Percentiles rank a stretch among this genome's conserved stretches.
phyloP scores from a whole-genome alignment of 2,888 invertebrate genomes.

The Labia minor region DNA sequence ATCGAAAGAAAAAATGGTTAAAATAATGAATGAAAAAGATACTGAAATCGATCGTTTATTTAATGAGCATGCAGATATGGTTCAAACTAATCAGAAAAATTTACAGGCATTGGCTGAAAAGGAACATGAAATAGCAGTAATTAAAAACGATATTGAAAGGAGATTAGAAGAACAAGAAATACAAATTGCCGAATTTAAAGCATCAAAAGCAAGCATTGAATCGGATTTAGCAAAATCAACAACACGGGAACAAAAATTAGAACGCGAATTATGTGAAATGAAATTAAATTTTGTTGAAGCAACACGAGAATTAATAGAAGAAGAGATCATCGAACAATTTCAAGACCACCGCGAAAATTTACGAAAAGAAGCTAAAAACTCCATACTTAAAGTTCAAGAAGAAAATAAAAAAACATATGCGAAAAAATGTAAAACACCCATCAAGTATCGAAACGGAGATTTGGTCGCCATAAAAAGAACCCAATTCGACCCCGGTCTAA shows the following conservation, averaged over 20 bases:
- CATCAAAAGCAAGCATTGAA: not conserved
- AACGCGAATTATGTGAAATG: slow-evolving; percentile 1
- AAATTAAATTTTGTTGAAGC: not conserved
- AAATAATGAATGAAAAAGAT: not conserved
- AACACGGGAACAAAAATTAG: not conserved
- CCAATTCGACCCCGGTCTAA: no score
- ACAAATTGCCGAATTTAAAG: not conserved
- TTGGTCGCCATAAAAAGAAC: no score
- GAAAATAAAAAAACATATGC: no score
- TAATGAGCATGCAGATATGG: not conserved
- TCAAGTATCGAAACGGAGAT: no score
- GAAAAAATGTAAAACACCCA: no score
- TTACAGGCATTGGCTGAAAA: not conserved
- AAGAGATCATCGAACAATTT: no score
- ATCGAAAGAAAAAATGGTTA: not conserved
- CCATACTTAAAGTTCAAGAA: no score
- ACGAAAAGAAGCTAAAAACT: no score
- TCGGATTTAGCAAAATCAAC: not conserved
- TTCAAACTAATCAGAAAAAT: not conserved
- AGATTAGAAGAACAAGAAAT: not conserved
- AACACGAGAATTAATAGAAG: no score
- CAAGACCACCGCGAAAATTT: no score
- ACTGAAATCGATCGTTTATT: not conserved
- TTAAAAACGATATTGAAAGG: not conserved
- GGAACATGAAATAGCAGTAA: not conserved